Evolutionary conservation across 2,888 invertebrate genomes (phyloP).

Genomic region (Vandiemenella viatica): DNA sequence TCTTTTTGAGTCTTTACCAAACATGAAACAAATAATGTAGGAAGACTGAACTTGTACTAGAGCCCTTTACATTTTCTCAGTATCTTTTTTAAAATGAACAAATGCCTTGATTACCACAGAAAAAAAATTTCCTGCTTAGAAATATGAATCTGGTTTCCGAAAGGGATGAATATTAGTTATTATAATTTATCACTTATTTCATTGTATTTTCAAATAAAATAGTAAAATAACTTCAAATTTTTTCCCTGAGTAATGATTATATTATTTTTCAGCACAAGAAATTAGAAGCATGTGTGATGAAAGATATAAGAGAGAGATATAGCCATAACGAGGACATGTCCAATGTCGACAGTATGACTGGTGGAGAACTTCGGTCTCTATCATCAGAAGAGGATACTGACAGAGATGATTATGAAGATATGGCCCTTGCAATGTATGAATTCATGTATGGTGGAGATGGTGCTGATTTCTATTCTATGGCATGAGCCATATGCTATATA

Average conservation of each 20-base stretch:
- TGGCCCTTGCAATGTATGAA: background rate
- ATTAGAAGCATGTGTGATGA: constrained; percentile 54
- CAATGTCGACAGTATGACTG: background rate
- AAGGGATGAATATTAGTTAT: no score
- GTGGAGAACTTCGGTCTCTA: background rate
- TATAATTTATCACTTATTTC: background rate
- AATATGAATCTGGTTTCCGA: background rate
- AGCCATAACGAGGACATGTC: constrained; percentile 28
- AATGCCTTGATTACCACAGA: background rate
- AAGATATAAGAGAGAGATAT: constrained; percentile 43
- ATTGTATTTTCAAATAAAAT: background rate
- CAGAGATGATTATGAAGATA: background rate
- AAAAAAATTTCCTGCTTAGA: background rate
- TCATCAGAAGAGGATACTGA: background rate
- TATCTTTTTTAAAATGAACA: background rate
- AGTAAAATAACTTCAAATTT: background rate
- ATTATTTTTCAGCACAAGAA: constrained; percentile 43
- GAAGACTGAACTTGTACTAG: no score
- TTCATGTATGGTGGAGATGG: background rate
- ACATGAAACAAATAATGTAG: no score
- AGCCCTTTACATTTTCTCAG: no score
- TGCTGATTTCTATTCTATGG: background rate
- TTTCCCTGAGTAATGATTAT: background rate
- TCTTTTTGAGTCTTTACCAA: no score
- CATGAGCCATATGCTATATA: background rate